Evolutionary conservation across 2,113 vertebrate species (phyloP), one percentile per base, ranked within the genome.

Genomic region (Globicephala melas): DNA sequence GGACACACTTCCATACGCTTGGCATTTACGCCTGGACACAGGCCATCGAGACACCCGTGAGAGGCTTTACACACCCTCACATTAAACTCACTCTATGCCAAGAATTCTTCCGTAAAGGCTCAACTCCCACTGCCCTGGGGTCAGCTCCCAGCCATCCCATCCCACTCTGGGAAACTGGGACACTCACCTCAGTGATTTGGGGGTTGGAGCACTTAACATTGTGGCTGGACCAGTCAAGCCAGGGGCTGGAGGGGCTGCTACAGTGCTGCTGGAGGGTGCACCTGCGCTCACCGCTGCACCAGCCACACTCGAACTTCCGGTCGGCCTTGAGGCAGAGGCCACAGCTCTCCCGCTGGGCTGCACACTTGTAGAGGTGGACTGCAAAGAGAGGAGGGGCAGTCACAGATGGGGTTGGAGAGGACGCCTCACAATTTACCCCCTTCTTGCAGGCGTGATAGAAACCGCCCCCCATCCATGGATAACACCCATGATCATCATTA

Each of bases 291-390:
- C 98, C 99, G 0, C 99, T 99, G 98, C 99, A 99, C 99, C 99
- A 99, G 89, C 99, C 99, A 0, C 99, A 99, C 98, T 99, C 99
- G 23, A 99, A 99, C 98, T 99, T 99, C 98, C 99, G 99, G 89
- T 99, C 98, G 0, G 99, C 99, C 97, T 99, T 99, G 79, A 99
- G 99, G 98, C 99, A 99, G 97, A 99, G 99, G 86, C 99, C 99
- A 1, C 99, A 99, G 99, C 99, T 99, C 98, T 99, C 99, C 5
- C 99, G 98, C 98, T 99, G 99, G 7, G 99, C 99, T 0, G 99
- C 99, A 0, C 99, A 99, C 98, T 99, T 99, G 98, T 99, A 99
- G 95, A 99, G 99, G 95, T 99, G 99, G 92, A 99, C 99, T 99
- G 98, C 36, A 31, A 91, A 96, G 85, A 85, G 92, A 88, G 23